These are phyloP conservation scores for Gobionotothen gibberifrons DNA, from an alignment of 2,797 vertebrate species.

Conservation along the genomic window DNA sequence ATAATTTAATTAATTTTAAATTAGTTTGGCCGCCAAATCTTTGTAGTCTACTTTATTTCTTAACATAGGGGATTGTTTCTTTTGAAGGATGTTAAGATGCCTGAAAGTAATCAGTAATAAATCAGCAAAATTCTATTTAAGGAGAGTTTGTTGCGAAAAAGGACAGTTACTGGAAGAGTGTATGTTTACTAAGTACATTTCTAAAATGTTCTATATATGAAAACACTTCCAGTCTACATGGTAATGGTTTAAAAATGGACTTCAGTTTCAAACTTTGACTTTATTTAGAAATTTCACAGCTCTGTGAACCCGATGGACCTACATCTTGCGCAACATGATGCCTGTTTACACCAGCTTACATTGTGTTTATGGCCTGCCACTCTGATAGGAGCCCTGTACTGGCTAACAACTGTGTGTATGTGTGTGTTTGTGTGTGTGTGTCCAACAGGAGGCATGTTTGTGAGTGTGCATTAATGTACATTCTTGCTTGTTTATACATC, in stretches of 20 bases:
- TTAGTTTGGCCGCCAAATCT: too few species aligned
- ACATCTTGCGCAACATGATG: constrained; percentile 41
- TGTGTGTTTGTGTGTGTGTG: not conserved
- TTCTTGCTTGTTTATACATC: constrained; percentile 42
- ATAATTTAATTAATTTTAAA: too few species aligned
- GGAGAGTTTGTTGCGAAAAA: too few species aligned
- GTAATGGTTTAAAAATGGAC: too few species aligned
- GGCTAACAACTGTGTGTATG: constrained; percentile 5
- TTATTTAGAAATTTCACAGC: constrained; percentile 44
- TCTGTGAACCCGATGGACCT: constrained; percentile 19
- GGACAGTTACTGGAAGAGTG: too few species aligned
- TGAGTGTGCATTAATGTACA: constrained; percentile 45
- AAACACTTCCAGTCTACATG: not conserved
- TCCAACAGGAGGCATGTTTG: constrained; percentile 33
- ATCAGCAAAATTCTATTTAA: too few species aligned
- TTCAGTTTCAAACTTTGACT: constrained; percentile 20
- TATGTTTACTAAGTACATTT: too few species aligned
- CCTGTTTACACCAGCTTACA: constrained; percentile 63
- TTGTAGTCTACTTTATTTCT: too few species aligned
- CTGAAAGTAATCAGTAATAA: too few species aligned
- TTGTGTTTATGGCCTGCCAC: constrained; percentile 57
- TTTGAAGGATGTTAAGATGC: too few species aligned
- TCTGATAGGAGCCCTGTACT: constrained; percentile 51
- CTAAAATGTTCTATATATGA: too few species aligned
- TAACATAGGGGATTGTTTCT: too few species aligned